Evolutionary conservation across 2,797 vertebrate genomes (phyloP), one percentile per base, ranked within the genome.

Genomic region (Limosa lapponica): DNA sequence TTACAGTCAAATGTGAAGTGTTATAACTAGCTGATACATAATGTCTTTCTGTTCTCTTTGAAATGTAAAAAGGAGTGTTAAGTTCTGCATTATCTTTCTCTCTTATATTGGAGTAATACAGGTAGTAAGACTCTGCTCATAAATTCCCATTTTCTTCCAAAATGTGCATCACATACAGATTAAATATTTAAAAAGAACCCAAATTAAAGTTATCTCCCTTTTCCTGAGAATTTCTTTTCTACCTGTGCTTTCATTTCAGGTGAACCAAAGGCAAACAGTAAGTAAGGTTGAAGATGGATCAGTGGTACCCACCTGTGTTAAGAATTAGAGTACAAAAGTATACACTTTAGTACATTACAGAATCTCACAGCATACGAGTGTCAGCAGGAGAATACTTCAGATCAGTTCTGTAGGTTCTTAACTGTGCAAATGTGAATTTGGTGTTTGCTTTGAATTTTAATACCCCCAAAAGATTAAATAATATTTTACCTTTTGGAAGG

Each of bases 371-470:
- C 62, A 78, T 27, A 82, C 19, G 7, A 80, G 10, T 54, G 73
- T 66, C 54, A 82, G 80, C 86, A 87, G 82, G 88, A 93, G 91
- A 90, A 92, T 92, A 82, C 34, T 92, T 85, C 74, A 81, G 13
- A 71, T 86, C 90, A 90, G 36, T 93, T 93, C 64, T 72, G 54
- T 73, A 84, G 41, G 10, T 79, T 88, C 61, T 94, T 90, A 88
- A 73, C 75, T 58, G 67, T 82, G 65, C 46, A 89, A 82, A 87
- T 84, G 82, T 75, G 74, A 73, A 91, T 90, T 87, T 90, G 43
- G 18, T 95, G 66, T 94, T 97, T 91, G 86, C 57, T 91, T 90
- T 93, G 86, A 87, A 94, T 97, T 87, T 92, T 88, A 95, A 93
- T 93, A 48, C 14, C 24, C 43, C 39, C 2, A 0, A 64, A 94